Percentiles rank a stretch among this genome's conserved stretches.
phyloP scores from a whole-genome alignment of 2,113 vertebrate genomes.

The Xiphias gladius region DNA sequence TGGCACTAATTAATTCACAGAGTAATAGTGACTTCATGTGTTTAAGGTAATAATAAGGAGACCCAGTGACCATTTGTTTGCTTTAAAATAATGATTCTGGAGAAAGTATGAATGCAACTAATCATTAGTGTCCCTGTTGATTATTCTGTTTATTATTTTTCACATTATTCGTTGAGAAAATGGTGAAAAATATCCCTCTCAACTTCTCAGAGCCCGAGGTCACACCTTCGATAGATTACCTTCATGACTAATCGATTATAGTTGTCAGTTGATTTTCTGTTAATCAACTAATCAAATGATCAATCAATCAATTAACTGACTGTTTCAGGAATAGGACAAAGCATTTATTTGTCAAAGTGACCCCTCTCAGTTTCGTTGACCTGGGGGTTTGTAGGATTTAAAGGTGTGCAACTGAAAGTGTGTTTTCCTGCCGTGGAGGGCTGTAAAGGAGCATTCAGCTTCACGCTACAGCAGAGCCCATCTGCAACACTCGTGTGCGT shows the following conservation, averaged over 20 bases:
- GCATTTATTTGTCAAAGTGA: background rate
- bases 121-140: background rate
- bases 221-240: no score
- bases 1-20: no score
- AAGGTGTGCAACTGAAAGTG: slow-evolving; percentile 29
- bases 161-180: background rate
- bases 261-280: background rate
- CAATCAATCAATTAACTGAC: background rate
- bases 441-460: slow-evolving; percentile 55
- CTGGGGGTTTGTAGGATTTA: slow-evolving; percentile 27
- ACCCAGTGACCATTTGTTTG: background rate
- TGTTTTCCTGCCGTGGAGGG: slow-evolving; percentile 40
- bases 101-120: background rate
- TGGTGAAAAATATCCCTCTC: background rate
- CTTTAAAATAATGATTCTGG: background rate
- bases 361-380: background rate
- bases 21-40: no score
- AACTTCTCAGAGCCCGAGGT: background rate
- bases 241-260: background rate
- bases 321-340: background rate
- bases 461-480: slow-evolving; percentile 61
- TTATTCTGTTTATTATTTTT: background rate
- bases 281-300: background rate
- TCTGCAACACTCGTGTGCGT: slow-evolving; percentile 71
- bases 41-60: no score